Percentiles rank a stretch among this genome's conserved stretches.
Conservation (phyloP, 1,140 invertebrate genomes). For the Pissodes strobi region DNA sequence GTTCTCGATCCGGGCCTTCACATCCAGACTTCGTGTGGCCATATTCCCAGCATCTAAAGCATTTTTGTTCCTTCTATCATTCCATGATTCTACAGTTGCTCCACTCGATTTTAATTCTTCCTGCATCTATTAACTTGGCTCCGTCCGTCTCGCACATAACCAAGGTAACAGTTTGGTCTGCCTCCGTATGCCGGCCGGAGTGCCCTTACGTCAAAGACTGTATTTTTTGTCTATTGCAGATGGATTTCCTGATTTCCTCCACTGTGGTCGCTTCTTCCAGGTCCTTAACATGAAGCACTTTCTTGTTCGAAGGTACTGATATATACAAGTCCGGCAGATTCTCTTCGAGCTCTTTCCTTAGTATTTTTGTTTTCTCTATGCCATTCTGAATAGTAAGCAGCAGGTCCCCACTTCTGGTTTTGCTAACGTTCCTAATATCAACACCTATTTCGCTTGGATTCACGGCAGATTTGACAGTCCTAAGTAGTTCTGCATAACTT, state of each 20-base stretch:
- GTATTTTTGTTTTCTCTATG: not conserved
- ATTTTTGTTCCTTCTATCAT: not conserved
- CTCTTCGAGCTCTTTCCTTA: not conserved
- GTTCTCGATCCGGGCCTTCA: slow-evolving; percentile 5
- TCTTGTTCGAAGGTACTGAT: not conserved
- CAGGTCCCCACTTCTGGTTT: not conserved
- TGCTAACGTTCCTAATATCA: not conserved
- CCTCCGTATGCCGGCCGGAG: slow-evolving; percentile 2
- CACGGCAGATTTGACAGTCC: not conserved
- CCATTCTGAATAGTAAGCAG: slow-evolving; percentile 7
- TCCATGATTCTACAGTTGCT: slow-evolving; percentile 1
- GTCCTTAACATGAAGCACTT: not conserved
- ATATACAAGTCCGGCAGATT: not conserved
- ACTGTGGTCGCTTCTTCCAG: not conserved
- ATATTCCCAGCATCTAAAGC: slow-evolving; percentile 21
- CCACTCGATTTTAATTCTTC: slow-evolving; percentile 8
- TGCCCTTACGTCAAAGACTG: not conserved
- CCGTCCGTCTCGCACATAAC: not conserved
- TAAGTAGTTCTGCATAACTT: slow-evolving; percentile 8
- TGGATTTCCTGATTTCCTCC: not conserved
- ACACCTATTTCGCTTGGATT: slow-evolving; percentile 2
- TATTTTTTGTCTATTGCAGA: not conserved
- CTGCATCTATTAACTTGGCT: not conserved
- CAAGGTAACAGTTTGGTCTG: not conserved
- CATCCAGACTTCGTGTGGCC: slow-evolving; percentile 14